Evolutionary conservation across 2,113 vertebrate species (phyloP), one percentile per base, ranked within the genome.

Genomic region (Heterotis niloticus): DNA sequence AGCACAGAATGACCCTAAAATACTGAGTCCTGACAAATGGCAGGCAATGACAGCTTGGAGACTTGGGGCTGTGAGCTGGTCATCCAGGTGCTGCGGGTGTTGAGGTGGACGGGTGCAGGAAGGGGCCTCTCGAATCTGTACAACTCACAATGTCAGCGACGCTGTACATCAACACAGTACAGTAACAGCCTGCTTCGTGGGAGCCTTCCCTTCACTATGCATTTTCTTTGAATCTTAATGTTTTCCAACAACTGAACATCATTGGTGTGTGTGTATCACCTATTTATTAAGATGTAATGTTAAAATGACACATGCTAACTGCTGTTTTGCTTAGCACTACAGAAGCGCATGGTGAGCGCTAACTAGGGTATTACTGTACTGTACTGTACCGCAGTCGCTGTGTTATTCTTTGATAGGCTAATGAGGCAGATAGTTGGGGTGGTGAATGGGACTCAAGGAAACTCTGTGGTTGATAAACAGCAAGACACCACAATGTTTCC

Each of bases 401-500:
- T 44, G 34, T 44, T 44, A 4, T 17, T 71, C 20, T n/a, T 71
- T n/a, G 13, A 54, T 72, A 14, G 17, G 54, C 20, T 51, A 23
- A 51, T 72, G 52, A 72, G 69, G 69, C 52, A 57, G 12, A 59
- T 14, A 23, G 16, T 13, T 24, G n/a, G 20, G 71, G 51, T 26
- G 51, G 52, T n/a, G 23, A 28, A 14, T 16, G 23, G 71, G 51
- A 56, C 34, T 72, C 10, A 68, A 29, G 52, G 10, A 69, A 34
- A 78, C 28, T 28, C 51, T 20, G 12, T n/a, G n/a, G 77, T 34
- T 52, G 75, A 80, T 13, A 28, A 26, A 79, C 51, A 16, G 78
- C 64, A 78, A 71, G 62, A 72, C 17, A 59, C 23, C 75, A 83
- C 65, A 23, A 77, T 75, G 56, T 26, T 64, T 59, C 56, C 16